A percentile compares a stretch with the other conserved stretches of the same genome.
Evolutionary conservation across 2,113 vertebrate species (phyloP).

Genomic region (Thinocorus orbignyianus): DNA sequence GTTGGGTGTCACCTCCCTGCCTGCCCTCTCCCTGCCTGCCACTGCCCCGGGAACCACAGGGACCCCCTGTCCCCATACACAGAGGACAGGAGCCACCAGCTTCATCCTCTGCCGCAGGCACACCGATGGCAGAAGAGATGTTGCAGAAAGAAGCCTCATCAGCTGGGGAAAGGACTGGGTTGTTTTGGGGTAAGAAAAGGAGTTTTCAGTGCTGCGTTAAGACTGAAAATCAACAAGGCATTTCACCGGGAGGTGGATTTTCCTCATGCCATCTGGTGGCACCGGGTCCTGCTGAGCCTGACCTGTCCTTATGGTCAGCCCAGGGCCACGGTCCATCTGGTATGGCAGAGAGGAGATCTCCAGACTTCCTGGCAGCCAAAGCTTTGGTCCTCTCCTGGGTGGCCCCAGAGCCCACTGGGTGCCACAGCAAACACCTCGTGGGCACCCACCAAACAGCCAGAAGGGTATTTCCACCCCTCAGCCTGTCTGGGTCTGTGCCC

Average conservation of each 20-base stretch:
- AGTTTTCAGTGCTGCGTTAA: accelerated
- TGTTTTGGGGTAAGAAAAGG: not conserved
- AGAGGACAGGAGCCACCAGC: not conserved
- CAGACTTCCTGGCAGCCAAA: not conserved
- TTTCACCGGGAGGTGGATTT: not conserved
- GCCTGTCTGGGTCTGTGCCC: not conserved
- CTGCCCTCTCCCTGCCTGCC: not conserved
- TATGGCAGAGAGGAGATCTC: not conserved
- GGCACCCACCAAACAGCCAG: not conserved
- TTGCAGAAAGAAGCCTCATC: not conserved
- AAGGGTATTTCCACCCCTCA: not conserved
- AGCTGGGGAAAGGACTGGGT: not conserved
- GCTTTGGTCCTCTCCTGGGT: no score
- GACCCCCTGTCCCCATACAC: accelerated
- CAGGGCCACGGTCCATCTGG: not conserved
- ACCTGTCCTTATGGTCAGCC: not conserved
- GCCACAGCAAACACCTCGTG: not conserved
- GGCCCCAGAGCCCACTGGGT: not conserved
- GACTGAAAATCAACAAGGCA: not conserved
- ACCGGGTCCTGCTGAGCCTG: slow-evolving; percentile 1
- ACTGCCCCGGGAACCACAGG: not conserved
- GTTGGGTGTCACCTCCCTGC: not conserved
- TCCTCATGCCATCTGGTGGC: slow-evolving; percentile 28
- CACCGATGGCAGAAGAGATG: not conserved
- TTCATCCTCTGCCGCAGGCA: not conserved